Percentiles rank a stretch among this genome's conserved stretches.
These are phyloP conservation scores for Criorhina ranunculi DNA, from an alignment of 2,888 invertebrate species.

Conservation along the genomic window DNA sequence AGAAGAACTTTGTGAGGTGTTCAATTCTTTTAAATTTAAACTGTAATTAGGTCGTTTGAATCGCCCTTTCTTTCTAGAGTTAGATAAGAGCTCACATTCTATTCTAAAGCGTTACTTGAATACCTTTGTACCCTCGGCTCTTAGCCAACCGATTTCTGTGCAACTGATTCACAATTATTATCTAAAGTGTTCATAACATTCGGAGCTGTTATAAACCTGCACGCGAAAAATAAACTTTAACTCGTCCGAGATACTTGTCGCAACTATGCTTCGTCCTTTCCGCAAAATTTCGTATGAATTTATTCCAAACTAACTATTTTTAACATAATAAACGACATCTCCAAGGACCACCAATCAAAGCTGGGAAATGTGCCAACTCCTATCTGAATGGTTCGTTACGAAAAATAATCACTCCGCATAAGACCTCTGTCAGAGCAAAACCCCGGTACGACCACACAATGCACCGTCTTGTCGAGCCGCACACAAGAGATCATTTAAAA, in stretches of 20 bases:
- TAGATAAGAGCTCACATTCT: no score
- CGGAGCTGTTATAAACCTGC: no score
- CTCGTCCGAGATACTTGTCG: background rate
- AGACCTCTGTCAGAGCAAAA: slow-evolving; percentile 33
- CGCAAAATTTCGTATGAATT: background rate
- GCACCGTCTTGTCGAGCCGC: background rate
- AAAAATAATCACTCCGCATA: slow-evolving; percentile 30
- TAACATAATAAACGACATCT: slow-evolving; percentile 15
- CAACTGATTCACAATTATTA: no score
- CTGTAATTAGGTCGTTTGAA: no score
- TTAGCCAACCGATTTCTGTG: no score
- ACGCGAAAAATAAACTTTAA: background rate
- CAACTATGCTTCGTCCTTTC: background rate
- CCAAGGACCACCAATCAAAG: slow-evolving; percentile 25
- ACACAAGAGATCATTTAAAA: slow-evolving; percentile 54
- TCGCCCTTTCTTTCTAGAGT: no score
- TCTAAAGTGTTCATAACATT: background rate
- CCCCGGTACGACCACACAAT: slow-evolving; percentile 42
- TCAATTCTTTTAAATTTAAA: no score
- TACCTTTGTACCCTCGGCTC: no score
- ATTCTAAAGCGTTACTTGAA: no score
- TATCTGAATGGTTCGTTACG: slow-evolving; percentile 14
- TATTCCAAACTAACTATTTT: background rate
- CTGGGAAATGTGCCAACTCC: slow-evolving; percentile 19
- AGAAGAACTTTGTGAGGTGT: no score